Percentiles rank a stretch among this genome's conserved stretches.
These are phyloP conservation scores for Altica lythri DNA, from an alignment of 2,888 invertebrate species.

Conservation along the genomic window DNA sequence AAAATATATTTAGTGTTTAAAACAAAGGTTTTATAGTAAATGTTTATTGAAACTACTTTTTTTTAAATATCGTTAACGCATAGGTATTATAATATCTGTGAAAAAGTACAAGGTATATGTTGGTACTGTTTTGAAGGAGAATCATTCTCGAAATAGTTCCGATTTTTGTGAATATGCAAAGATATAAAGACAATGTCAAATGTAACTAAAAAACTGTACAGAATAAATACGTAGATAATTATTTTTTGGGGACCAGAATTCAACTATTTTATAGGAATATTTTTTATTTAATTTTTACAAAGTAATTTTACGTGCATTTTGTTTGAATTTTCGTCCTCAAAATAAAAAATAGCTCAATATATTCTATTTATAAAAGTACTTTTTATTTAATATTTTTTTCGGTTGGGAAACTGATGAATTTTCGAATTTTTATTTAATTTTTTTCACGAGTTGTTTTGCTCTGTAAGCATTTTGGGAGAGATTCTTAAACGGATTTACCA, in stretches of 20 bases:
- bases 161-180: slow-evolving; percentile 36
- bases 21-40: too few species aligned
- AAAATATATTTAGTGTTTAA: too few species aligned
- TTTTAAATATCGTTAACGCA: too few species aligned
- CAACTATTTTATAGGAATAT: slow-evolving; percentile 28
- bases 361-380: slow-evolving; percentile 36
- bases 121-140: slow-evolving; percentile 24
- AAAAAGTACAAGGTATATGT: slow-evolving; percentile 28
- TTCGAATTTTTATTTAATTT: slow-evolving; percentile 21
- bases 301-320: slow-evolving; percentile 36
- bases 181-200: slow-evolving; percentile 47
- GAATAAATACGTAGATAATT: slow-evolving; percentile 42
- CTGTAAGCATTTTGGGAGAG: slow-evolving; percentile 21
- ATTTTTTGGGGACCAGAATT: slow-evolving; percentile 38
- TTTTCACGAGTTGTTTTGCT: slow-evolving; percentile 16
- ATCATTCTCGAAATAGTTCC: slow-evolving; percentile 21
- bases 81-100: slow-evolving; percentile 16
- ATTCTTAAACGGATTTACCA: too few species aligned
- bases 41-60: too few species aligned
- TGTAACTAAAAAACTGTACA: slow-evolving; percentile 44
- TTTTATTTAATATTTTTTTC: slow-evolving; percentile 32
- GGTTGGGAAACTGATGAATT: slow-evolving; percentile 24
- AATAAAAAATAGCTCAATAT: slow-evolving; percentile 40
- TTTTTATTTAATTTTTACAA: slow-evolving; percentile 33
- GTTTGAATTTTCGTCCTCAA: slow-evolving; percentile 40